Evolutionary conservation across 2,797 vertebrate genomes (phyloP), one percentile per base, ranked within the genome.

Genomic region (Sebastes dallii): DNA sequence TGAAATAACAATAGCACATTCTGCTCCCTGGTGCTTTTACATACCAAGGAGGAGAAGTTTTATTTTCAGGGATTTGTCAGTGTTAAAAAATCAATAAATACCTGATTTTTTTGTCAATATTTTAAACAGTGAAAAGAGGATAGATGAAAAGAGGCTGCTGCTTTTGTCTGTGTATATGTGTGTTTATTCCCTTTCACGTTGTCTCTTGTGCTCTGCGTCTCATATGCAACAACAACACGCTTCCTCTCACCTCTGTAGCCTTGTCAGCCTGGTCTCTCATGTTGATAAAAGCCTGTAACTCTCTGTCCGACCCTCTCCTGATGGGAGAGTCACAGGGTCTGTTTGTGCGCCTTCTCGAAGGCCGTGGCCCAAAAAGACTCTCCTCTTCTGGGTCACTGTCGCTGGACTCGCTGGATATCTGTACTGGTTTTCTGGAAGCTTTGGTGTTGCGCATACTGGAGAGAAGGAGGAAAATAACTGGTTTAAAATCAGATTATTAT

Each of bases 271-370:
- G 95, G 90, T 97, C 96, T 81, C 97, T 96, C 92, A 97, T 93
- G 76, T 93, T 95, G 20, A 99, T 97, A 80, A 98, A 95, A 72
- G 96, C 96, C 85, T 97, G 95, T 29, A 99, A 84, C 87, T 97
- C 91, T 42, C 94, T 88, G 88, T 98, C 97, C 0, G 97, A 96
- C 0, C 97, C 96, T 0, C 94, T 93, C 50, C 96, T 96, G 0
- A 91, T 92, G 84, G 95, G 91, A 36, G 93, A 95, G 12, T 61
- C 73, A 0, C 14, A 7, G 0, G 30, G 2, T 34, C 29, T 34
- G 75, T 72, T 66, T 3, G 55, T 13, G 34, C 18, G 71, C 64
- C 89, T 94, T 92, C 88, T 95, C 6, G 94, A 68, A 78, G 94
- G 88, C 1, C 95, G 94, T 5, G 91, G 88, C 0, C 82, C 92